phyloP scores from a whole-genome alignment of 2,797 vertebrate species.

The Sciaenops ocellatus region DNA sequence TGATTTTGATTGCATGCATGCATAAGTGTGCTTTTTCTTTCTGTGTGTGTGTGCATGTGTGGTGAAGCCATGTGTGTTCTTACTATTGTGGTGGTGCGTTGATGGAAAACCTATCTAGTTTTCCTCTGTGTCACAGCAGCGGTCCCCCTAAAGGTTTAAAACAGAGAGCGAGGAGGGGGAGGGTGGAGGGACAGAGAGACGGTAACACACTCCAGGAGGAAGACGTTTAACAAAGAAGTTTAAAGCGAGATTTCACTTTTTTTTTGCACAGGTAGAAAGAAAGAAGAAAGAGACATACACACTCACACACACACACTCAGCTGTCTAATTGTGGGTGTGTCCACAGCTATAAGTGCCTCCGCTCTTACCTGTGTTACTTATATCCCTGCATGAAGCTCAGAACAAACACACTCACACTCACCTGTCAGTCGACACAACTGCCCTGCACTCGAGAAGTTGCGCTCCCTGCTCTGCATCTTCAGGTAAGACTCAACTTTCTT shows the following conservation, averaged over 20 bases:
- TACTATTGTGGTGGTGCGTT: constrained; percentile 60
- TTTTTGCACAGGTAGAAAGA: constrained; percentile 33
- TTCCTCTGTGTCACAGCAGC: constrained; percentile 80
- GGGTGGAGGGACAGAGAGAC: constrained; percentile 49
- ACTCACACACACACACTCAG: constrained; percentile 36
- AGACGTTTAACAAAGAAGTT: constrained; percentile 22
- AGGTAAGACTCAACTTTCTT: constrained; percentile 77
- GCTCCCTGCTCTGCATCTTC: constrained; percentile 44
- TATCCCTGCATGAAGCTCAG: constrained; percentile 66
- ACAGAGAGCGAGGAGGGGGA: constrained; percentile 48
- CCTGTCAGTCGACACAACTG: constrained; percentile 75
- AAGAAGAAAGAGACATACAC: constrained; percentile 8
- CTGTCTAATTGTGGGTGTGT: constrained; percentile 77
- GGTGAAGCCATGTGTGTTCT: constrained; percentile 62
- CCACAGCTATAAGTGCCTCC: constrained; percentile 67
- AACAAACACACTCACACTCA: constrained; percentile 61
- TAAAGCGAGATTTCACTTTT: not conserved
- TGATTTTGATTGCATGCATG: not conserved
- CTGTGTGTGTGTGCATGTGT: constrained; percentile 17
- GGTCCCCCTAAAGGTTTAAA: constrained; percentile 72
- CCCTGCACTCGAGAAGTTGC: constrained; percentile 41
- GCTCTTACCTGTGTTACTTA: constrained; percentile 80
- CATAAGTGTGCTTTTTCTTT: not conserved
- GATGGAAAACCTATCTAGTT: constrained; percentile 83
- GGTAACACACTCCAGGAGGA: constrained; percentile 42